phyloP scores from a whole-genome alignment of 2,113 vertebrate genomes.

The Brienomyrus longianalis region DNA sequence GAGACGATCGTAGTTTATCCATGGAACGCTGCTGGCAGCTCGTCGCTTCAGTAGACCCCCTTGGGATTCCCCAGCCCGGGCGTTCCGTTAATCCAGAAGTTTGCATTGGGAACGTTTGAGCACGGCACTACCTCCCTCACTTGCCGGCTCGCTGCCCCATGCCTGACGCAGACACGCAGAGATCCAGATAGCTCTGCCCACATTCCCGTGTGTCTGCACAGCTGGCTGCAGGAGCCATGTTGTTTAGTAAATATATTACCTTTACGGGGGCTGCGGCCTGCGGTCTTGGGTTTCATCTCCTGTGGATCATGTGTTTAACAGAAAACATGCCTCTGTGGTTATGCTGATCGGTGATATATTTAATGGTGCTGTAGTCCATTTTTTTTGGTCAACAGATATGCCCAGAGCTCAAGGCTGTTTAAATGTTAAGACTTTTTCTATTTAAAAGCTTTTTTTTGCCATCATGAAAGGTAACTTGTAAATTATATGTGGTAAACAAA shows the following conservation, averaged over 20 bases:
- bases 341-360: slow-evolving; percentile 52
- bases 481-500: neutral
- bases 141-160: slow-evolving; percentile 18
- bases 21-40: neutral
- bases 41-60: neutral
- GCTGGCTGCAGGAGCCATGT: slow-evolving; percentile 31
- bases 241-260: slow-evolving; percentile 48
- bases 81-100: neutral
- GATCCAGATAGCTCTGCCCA: slow-evolving; percentile 37
- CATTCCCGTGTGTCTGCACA: neutral
- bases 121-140: slow-evolving; percentile 41
- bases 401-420: neutral
- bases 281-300: slow-evolving; percentile 57
- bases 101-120: slow-evolving; percentile 40
- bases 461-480: neutral
- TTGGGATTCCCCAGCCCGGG: neutral
- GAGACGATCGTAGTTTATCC: neutral
- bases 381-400: slow-evolving; percentile 4
- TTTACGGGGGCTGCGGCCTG: slow-evolving; percentile 51
- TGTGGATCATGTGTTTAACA: slow-evolving; percentile 49
- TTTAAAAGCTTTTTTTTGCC: neutral
- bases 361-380: slow-evolving; percentile 34
- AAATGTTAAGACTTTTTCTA: neutral
- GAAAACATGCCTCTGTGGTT: slow-evolving; percentile 56
- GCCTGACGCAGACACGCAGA: slow-evolving; percentile 39